These are phyloP conservation scores for Pseudochromis fuscus DNA, from an alignment of 2,797 vertebrate genomes.

Conservation along the genomic window DNA sequence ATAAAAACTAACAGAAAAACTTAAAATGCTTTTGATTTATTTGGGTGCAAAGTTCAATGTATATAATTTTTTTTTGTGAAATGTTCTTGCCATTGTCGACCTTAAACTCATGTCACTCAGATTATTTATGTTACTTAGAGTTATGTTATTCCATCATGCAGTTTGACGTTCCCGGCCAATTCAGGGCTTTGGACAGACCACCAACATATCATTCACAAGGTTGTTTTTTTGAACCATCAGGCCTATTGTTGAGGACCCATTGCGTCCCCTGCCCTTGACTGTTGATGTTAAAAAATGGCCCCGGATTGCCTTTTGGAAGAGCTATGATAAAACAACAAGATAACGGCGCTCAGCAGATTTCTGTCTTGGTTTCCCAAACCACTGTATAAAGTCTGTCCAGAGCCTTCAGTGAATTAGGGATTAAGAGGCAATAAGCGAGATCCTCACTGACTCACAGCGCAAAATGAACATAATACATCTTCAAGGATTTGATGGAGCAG, in stretches of 20 bases:
- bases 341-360: slow-evolving; percentile 38
- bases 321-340: slow-evolving; percentile 46
- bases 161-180: slow-evolving; percentile 4
- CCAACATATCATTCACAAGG: slow-evolving; percentile 12
- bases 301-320: slow-evolving; percentile 22
- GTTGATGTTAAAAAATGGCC: slow-evolving; percentile 17
- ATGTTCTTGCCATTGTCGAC: too few species aligned
- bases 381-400: slow-evolving; percentile 41
- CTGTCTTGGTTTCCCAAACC: slow-evolving; percentile 40
- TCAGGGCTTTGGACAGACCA: slow-evolving; percentile 13
- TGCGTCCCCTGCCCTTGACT: slow-evolving; percentile 33
- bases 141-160: neutral
- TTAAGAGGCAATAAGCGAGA: slow-evolving; percentile 45
- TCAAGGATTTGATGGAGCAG: slow-evolving; percentile 47
- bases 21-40: too few species aligned
- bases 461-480: slow-evolving; percentile 58
- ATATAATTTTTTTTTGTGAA: neutral
- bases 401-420: slow-evolving; percentile 47
- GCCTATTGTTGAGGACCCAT: slow-evolving; percentile 9
- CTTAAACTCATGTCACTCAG: too few species aligned
- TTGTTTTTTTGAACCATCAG: slow-evolving; percentile 16
- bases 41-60: too few species aligned
- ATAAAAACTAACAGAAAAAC: too few species aligned
- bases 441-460: slow-evolving; percentile 23
- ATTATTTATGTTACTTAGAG: too few species aligned